Percentiles rank a stretch among this genome's conserved stretches.
phyloP scores from a whole-genome alignment of 2,888 invertebrate genomes.

The Agapetus fuscipes region DNA sequence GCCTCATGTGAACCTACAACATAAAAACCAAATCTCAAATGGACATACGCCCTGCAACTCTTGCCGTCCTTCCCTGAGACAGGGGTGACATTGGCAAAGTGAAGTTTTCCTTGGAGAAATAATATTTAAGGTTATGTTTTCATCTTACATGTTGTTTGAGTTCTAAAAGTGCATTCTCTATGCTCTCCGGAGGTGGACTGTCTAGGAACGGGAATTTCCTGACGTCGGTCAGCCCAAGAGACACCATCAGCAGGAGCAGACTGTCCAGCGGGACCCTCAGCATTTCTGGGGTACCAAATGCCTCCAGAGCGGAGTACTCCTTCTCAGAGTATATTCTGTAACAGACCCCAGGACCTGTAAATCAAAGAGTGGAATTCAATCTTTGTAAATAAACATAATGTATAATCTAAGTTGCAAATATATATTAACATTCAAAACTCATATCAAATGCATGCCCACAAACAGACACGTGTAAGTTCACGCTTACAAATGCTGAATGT shows the following conservation, averaged over 20 bases:
- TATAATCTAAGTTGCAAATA: no score
- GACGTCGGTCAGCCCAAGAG: slow-evolving; percentile 86
- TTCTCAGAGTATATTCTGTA: slow-evolving; percentile 81
- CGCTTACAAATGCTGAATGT: no score
- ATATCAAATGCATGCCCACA: no score
- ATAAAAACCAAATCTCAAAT: no score
- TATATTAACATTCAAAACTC: no score
- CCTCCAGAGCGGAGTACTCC: slow-evolving; percentile 67
- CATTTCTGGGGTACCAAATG: slow-evolving; percentile 88
- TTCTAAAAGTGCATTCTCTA: slow-evolving; percentile 79
- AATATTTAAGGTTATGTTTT: no score
- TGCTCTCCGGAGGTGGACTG: slow-evolving; percentile 70
- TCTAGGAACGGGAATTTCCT: slow-evolving; percentile 92
- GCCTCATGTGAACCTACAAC: no score
- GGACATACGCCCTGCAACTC: no score
- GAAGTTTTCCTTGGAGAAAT: no score
- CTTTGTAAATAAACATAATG: not conserved
- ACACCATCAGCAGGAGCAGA: slow-evolving; percentile 83
- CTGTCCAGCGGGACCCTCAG: slow-evolving; percentile 91
- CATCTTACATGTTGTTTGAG: slow-evolving; percentile 77
- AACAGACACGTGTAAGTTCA: no score
- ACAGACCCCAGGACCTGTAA: slow-evolving; percentile 83
- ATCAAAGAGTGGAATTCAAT: slow-evolving; percentile 1
- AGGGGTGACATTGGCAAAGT: no score
- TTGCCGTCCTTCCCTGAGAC: no score